Percentiles rank a stretch among this genome's conserved stretches.
These are phyloP conservation scores for Bombus terrestris DNA, from an alignment of 1,140 invertebrate genomes.

Conservation along the genomic window DNA sequence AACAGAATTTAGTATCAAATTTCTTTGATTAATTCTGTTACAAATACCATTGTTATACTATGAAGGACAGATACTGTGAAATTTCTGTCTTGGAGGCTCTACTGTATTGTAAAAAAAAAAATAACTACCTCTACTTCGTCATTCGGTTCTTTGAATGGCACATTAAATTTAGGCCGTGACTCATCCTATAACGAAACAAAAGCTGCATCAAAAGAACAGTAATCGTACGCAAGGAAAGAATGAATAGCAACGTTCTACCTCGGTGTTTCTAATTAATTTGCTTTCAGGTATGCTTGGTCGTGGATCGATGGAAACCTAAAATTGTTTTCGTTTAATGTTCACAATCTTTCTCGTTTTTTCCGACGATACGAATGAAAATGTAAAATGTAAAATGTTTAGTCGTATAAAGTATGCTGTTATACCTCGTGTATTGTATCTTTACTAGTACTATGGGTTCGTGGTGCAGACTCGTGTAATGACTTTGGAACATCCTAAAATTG, in stretches of 20 bases:
- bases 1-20: too few relatives aligned
- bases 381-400: background rate
- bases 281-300: background rate
- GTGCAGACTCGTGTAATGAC: background rate
- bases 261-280: slow-evolving; percentile 7
- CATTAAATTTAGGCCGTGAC: slow-evolving; percentile 11
- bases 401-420: slow-evolving; percentile 5
- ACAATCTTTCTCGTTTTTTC: background rate
- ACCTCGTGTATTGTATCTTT: slow-evolving; percentile 37
- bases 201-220: background rate
- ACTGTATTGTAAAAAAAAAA: background rate
- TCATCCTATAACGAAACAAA: slow-evolving; percentile 43
- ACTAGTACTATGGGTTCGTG: background rate
- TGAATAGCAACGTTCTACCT: slow-evolving; percentile 39
- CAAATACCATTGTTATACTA: too few relatives aligned
- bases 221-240: background rate
- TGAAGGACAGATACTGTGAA: too few relatives aligned
- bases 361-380: background rate
- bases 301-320: slow-evolving; percentile 36
- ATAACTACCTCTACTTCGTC: slow-evolving; percentile 35
- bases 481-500: slow-evolving; percentile 41
- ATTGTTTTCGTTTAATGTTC: background rate
- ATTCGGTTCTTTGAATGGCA: slow-evolving; percentile 23
- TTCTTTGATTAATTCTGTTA: too few relatives aligned
- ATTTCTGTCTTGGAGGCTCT: background rate